phyloP scores from a whole-genome alignment of 1,140 invertebrate species.

The Cydia splendana region DNA sequence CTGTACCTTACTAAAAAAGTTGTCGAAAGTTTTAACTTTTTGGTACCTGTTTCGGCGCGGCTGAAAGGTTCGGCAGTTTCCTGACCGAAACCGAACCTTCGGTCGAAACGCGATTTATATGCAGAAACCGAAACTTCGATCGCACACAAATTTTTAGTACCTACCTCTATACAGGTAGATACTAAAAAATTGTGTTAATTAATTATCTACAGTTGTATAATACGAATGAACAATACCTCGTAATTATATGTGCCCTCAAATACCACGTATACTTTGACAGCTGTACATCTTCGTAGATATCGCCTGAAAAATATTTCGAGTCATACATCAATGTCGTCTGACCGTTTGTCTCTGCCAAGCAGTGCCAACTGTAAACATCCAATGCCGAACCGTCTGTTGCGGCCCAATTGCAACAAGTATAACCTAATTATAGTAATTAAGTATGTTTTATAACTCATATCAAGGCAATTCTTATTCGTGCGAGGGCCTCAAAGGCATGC shows the following conservation, averaged over 20 bases:
- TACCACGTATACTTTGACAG: conserved; percentile 1
- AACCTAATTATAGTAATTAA: conserved; percentile 2
- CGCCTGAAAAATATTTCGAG: conserved; percentile 47
- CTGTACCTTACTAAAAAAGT: too few relatives aligned
- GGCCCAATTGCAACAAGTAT: conserved; percentile 47
- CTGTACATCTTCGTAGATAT: conserved; percentile 6
- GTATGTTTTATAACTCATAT: not conserved
- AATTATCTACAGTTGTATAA: too few relatives aligned
- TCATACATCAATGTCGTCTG: conserved; percentile 65
- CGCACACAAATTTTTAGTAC: too few relatives aligned
- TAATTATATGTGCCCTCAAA: conserved; percentile 18
- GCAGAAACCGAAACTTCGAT: too few relatives aligned
- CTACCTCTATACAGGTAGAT: too few relatives aligned
- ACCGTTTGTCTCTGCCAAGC: conserved; percentile 50
- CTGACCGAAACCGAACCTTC: too few relatives aligned
- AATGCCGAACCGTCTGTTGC: conserved; percentile 61
- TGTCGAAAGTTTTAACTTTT: too few relatives aligned
- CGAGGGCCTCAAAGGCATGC: too few relatives aligned
- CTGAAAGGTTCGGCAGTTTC: too few relatives aligned
- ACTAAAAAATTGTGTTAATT: too few relatives aligned
- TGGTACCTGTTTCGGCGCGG: too few relatives aligned
- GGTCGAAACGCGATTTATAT: too few relatives aligned
- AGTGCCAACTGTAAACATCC: conserved; percentile 45
- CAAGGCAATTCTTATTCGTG: not conserved
- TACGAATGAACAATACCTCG: not conserved